A percentile compares a stretch with the other conserved stretches of the same genome.
Evolutionary conservation across 2,797 vertebrate genomes (phyloP).

Genomic region (Anabacerthia variegaticeps): DNA sequence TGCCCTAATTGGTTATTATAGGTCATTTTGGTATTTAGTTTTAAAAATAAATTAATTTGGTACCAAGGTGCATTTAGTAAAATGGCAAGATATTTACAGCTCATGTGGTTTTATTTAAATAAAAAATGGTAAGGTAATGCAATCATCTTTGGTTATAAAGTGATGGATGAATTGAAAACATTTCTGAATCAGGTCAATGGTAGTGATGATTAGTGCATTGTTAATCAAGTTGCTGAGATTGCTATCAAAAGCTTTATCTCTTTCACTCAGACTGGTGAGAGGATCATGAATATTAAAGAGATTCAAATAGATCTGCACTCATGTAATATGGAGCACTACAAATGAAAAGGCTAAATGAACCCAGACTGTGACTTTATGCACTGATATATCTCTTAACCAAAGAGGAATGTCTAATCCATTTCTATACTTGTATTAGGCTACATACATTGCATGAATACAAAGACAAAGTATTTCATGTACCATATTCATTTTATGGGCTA

Average conservation of each 20-base stretch:
- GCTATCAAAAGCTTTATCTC: slow-evolving; percentile 84
- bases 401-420: slow-evolving; percentile 76
- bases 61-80: slow-evolving; percentile 77
- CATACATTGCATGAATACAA: slow-evolving; percentile 56
- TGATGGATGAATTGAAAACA: slow-evolving; percentile 83
- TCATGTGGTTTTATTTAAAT: slow-evolving; percentile 81
- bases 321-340: slow-evolving; percentile 81
- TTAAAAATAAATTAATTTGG: slow-evolving; percentile 83
- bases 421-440: slow-evolving; percentile 54
- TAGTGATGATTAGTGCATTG: slow-evolving; percentile 87
- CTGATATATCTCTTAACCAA: slow-evolving; percentile 78
- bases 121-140: slow-evolving; percentile 82
- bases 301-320: slow-evolving; percentile 82
- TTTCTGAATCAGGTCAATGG: slow-evolving; percentile 86
- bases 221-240: slow-evolving; percentile 88
- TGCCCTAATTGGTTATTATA: slow-evolving; percentile 83
- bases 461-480: slow-evolving; percentile 26
- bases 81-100: slow-evolving; percentile 80
- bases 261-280: slow-evolving; percentile 81
- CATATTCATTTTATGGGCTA: slow-evolving; percentile 27
- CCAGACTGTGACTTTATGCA: slow-evolving; percentile 77
- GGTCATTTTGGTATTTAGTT: slow-evolving; percentile 82
- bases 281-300: slow-evolving; percentile 87
- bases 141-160: slow-evolving; percentile 84
- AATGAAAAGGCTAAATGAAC: slow-evolving; percentile 83